Percentiles rank a stretch among this genome's conserved stretches.
Conservation (phyloP, 1,140 invertebrate genomes). For the Cydia amplana region DNA sequence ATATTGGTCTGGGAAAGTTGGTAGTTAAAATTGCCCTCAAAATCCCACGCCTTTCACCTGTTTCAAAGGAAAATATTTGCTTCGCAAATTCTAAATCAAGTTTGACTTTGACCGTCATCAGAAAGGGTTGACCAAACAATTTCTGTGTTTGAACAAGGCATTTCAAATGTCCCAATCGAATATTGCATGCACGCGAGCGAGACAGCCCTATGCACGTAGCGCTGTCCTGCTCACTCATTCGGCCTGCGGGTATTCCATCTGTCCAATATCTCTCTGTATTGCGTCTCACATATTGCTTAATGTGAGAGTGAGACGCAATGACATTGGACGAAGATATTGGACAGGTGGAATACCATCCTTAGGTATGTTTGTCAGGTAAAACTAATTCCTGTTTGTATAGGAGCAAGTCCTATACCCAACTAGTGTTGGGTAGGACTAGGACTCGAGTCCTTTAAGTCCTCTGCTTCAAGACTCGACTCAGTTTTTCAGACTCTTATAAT, state of each 20-base stretch:
- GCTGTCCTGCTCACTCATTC: too few species aligned
- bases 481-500: too few species aligned
- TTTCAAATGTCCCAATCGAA: neutral
- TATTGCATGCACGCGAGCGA: neutral
- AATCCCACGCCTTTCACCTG: neutral
- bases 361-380: neutral
- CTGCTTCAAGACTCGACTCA: too few species aligned
- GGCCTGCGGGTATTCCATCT: too few species aligned
- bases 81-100: neutral
- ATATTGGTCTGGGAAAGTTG: neutral
- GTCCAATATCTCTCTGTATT: too few species aligned
- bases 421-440: too few species aligned
- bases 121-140: neutral
- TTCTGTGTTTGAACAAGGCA: neutral
- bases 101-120: neutral
- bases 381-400: slow-evolving; percentile 9
- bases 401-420: neutral
- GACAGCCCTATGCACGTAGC: too few species aligned
- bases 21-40: neutral
- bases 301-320: too few species aligned
- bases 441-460: too few species aligned
- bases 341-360: neutral
- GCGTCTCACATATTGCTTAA: too few species aligned
- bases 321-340: too few species aligned
- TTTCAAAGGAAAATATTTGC: neutral